A percentile compares a stretch with the other conserved stretches of the same genome.
Evolutionary conservation across 2,113 vertebrate genomes (phyloP).

Genomic region (Tiliqua scincoides): DNA sequence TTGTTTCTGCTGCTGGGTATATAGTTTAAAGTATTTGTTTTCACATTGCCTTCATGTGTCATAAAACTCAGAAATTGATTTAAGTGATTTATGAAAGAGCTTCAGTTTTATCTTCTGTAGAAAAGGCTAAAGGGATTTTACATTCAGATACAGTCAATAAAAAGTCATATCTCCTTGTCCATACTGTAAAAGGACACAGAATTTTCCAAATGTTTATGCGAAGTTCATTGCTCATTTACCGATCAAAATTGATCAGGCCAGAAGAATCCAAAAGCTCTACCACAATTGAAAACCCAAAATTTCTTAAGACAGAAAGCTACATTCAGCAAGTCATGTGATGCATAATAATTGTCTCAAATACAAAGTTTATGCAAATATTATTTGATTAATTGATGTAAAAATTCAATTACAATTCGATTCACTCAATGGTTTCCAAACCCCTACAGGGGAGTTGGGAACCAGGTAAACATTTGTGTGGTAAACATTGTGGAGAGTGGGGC

Average conservation of each 20-base stretch:
- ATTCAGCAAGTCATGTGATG: background rate
- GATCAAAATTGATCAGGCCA: background rate
- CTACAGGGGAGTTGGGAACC: no score
- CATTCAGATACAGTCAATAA: slow-evolving; percentile 19
- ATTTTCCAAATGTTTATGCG: background rate
- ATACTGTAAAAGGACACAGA: background rate
- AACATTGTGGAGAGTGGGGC: no score
- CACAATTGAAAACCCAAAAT: background rate
- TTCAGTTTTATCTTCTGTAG: background rate
- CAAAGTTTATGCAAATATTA: background rate
- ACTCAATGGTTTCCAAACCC: no score
- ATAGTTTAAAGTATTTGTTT: slow-evolving; percentile 26
- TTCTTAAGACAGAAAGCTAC: background rate
- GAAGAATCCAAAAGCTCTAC: background rate
- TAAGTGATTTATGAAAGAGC: background rate
- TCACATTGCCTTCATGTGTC: background rate
- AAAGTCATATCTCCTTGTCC: slow-evolving; percentile 13
- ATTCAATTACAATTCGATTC: background rate
- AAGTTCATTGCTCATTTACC: background rate
- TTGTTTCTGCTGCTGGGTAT: slow-evolving; percentile 9
- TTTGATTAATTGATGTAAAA: background rate
- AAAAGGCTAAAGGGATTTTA: background rate
- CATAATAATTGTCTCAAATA: background rate
- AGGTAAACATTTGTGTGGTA: no score
- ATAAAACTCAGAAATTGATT: slow-evolving; percentile 11